Evolutionary conservation across 2,797 vertebrate species (phyloP), one percentile per base, ranked within the genome.

Genomic region (Zenarchopterus dispar): DNA sequence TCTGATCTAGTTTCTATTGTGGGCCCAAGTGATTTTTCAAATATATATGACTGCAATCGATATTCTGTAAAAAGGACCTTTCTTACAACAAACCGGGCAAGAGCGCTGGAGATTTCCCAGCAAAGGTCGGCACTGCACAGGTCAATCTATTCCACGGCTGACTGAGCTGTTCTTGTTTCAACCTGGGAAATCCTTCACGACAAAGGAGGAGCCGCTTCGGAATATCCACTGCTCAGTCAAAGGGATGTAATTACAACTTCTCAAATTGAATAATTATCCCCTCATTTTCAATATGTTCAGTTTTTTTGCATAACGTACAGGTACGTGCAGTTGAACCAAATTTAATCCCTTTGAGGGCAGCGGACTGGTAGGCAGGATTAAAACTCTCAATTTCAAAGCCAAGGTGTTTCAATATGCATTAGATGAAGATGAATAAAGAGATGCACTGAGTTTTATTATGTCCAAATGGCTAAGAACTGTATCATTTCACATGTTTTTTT

Each of bases 221-320:
- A 85, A 84, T 78, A 86, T 80, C 81, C 84, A 76, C 77, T 71
- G 71, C 84, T 78, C 66, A 47, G 76, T 82, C 63, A 81, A 84
- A 88, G 85, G 82, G 80, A 85, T 86, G 86, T 88, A 88, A 91
- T 90, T 89, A 87, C 80, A 88, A 82, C 74, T 79, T 87, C 84
- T 88, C 82, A 84, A 87, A 88, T 88, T 78, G 79, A 88, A 88
- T 88, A 87, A 90, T 89, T 88, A 88, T 82, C 67, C 74, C 64
- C 68, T 84, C 81, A 70, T 84, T 88, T 86, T 81, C 64, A 80
- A 67, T 83, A 81, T 80, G 69, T 84, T 80, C 67, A 42, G 50
- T 78, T 84, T 86, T 84, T 86, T 78, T 86, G 76, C 84, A 84
- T 84, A 84, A 81, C 84, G 71, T 77, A 79, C 63, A 66, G 63